These are phyloP conservation scores for Dipodomys ordii DNA, from an alignment of 2,113 vertebrate species.

Conservation along the genomic window DNA sequence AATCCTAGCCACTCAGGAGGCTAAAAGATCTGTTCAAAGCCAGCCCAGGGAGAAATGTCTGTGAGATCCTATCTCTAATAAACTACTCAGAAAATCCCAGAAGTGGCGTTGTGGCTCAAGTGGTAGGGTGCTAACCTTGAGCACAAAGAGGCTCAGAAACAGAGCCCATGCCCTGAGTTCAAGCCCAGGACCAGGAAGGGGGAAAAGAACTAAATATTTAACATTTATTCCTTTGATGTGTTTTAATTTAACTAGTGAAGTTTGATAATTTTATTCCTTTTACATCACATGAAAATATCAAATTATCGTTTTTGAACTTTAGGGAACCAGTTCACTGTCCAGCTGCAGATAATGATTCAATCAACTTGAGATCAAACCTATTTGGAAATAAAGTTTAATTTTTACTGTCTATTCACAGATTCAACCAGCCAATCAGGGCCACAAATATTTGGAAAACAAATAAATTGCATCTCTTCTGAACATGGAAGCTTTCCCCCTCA, in stretches of 20 bases:
- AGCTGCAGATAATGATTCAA: not conserved
- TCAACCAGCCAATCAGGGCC: not conserved
- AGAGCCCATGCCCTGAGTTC: too few species aligned
- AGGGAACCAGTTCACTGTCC: not conserved
- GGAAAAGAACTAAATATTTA: too few species aligned
- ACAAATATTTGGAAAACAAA: not conserved
- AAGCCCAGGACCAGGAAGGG: too few species aligned
- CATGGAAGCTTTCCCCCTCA: not conserved
- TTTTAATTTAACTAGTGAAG: constrained; percentile 20
- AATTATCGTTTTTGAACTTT: not conserved
- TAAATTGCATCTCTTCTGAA: not conserved
- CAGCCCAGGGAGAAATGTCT: too few species aligned
- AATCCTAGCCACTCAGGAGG: too few species aligned
- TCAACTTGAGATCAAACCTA: not conserved
- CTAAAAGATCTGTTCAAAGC: too few species aligned
- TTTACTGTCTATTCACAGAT: not conserved
- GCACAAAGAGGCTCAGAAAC: too few species aligned
- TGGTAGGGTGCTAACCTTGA: too few species aligned
- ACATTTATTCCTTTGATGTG: not conserved
- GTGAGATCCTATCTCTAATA: too few species aligned
- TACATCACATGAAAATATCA: not conserved
- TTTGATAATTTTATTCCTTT: not conserved
- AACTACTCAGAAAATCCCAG: too few species aligned
- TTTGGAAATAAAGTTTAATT: not conserved
- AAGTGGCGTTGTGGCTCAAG: too few species aligned